Conservation (phyloP, 1,140 invertebrate species). For the Teleopsis dalmanni region DNA sequence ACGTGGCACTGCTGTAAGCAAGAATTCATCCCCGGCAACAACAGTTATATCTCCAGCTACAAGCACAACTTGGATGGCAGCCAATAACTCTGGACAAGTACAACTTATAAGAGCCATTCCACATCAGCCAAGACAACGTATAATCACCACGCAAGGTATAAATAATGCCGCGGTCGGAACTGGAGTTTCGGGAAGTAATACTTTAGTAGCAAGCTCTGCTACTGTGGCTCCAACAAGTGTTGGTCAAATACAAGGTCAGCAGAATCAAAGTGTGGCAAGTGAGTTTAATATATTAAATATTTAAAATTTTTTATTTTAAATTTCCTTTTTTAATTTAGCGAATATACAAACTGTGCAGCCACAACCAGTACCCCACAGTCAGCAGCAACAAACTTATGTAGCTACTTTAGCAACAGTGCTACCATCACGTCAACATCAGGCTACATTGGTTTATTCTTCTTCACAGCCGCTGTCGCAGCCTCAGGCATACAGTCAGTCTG, state of each 20-base stretch:
- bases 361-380: slow-evolving; percentile 13
- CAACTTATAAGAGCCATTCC: slow-evolving; percentile 37
- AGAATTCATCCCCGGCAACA: slow-evolving; percentile 28
- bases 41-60: slow-evolving; percentile 40
- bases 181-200: slow-evolving; percentile 18
- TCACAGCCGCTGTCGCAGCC: slow-evolving; percentile 19
- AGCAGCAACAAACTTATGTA: slow-evolving; percentile 24
- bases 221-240: slow-evolving; percentile 19
- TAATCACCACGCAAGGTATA: slow-evolving; percentile 35
- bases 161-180: slow-evolving; percentile 3
- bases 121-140: slow-evolving; percentile 31
- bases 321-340: slow-evolving; percentile 6
- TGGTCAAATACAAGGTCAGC: slow-evolving; percentile 9
- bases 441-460: slow-evolving; percentile 39
- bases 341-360: slow-evolving; percentile 12
- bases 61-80: slow-evolving; percentile 40
- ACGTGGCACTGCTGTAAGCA: slow-evolving; percentile 14
- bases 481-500: slow-evolving; percentile 32
- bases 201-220: slow-evolving; percentile 18
- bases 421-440: slow-evolving; percentile 38
- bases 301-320: neutral
- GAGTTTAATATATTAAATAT: slow-evolving; percentile 3
- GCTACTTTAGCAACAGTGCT: slow-evolving; percentile 40
- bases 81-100: slow-evolving; percentile 26
- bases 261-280: slow-evolving; percentile 7